Evolutionary conservation across 2,797 vertebrate species (phyloP).

Genomic region (Sandelia bainsii): DNA sequence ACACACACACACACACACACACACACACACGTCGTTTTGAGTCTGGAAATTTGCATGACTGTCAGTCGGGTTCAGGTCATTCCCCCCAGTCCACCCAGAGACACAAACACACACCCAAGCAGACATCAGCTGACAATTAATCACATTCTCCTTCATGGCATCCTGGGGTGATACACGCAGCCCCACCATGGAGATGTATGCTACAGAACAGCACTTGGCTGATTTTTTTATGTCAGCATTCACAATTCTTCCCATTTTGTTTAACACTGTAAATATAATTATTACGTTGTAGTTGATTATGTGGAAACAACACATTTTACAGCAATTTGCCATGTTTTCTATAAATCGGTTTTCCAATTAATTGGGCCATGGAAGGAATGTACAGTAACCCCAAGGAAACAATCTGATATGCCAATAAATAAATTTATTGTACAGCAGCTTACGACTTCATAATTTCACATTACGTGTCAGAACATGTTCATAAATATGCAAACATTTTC

Average conservation of each 20-base stretch:
- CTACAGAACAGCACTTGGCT: constrained; percentile 21
- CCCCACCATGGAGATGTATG: constrained; percentile 26
- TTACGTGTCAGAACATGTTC: constrained; percentile 19
- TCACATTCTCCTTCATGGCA: constrained; percentile 35
- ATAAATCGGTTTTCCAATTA: constrained; percentile 12
- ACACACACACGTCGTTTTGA: background rate
- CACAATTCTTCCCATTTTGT: constrained; percentile 14
- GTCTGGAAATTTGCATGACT: constrained; percentile 16
- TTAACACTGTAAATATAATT: constrained; percentile 7
- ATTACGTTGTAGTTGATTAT: background rate
- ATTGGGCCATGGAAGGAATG: constrained; percentile 17
- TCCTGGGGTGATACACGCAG: constrained; percentile 1
- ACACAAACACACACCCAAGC: background rate
- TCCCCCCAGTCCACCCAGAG: background rate
- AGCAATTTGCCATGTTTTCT: background rate
- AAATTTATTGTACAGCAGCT: constrained; percentile 42
- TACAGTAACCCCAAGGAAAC: constrained; percentile 3
- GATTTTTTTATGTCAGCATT: constrained; percentile 2
- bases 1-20: constrained; percentile 8
- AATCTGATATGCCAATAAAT: constrained; percentile 32
- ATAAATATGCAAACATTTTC: background rate
- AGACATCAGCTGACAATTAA: constrained; percentile 44
- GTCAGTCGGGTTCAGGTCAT: constrained; percentile 56
- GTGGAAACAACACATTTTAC: constrained; percentile 10
- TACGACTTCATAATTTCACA: constrained; percentile 16